Evolutionary conservation across 2,888 invertebrate species (phyloP).

Genomic region (Aleiodes alternator): DNA sequence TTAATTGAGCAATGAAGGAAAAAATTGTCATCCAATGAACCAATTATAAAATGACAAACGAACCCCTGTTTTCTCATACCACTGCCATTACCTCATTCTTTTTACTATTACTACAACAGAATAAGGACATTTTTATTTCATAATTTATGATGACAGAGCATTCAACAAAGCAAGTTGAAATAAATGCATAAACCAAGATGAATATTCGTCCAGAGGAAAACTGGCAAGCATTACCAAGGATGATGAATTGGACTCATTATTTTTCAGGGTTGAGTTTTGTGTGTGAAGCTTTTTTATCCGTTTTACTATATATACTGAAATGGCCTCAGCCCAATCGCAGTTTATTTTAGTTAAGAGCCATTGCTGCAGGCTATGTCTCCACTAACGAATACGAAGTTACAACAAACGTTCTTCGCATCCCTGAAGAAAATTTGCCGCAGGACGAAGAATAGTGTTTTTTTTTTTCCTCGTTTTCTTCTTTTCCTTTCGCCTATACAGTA

Average conservation of each 20-base stretch:
- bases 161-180: slow-evolving; percentile 18
- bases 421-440: slow-evolving; percentile 42
- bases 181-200: slow-evolving; percentile 36
- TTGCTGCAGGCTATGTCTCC: slow-evolving; percentile 32
- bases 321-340: slow-evolving; percentile 54
- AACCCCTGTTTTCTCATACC: not conserved
- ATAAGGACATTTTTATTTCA: slow-evolving; percentile 33
- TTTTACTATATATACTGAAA: not conserved
- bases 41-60: slow-evolving; percentile 1
- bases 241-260: slow-evolving; percentile 44
- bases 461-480: not conserved
- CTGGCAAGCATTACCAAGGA: slow-evolving; percentile 15
- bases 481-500: not conserved
- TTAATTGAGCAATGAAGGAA: not conserved
- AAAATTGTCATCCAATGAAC: not conserved
- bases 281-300: slow-evolving; percentile 39
- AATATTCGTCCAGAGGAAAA: slow-evolving; percentile 32
- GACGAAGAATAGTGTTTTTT: slow-evolving; percentile 1
- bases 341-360: slow-evolving; percentile 70
- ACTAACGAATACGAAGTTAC: slow-evolving; percentile 70
- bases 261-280: slow-evolving; percentile 26
- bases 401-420: slow-evolving; percentile 52
- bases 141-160: slow-evolving; percentile 37
- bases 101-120: not conserved
- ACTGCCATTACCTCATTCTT: not conserved